Evolutionary conservation across 2,888 invertebrate species (phyloP).

Genomic region (Norana najaformis): DNA sequence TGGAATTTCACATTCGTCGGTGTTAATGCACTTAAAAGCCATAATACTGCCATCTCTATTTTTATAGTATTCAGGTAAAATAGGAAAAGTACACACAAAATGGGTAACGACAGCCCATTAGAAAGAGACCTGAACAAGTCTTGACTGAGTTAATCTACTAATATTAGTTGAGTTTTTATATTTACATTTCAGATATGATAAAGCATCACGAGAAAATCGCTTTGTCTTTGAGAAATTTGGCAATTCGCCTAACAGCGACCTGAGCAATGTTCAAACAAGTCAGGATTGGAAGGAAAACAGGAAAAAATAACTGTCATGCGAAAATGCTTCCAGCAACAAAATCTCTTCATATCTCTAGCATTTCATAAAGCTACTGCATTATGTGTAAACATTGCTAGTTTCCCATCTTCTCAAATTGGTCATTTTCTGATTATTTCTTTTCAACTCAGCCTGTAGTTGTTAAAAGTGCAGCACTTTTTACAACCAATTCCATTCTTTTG

Average conservation of each 20-base stretch:
- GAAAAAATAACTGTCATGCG: not conserved
- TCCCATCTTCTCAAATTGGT: no score
- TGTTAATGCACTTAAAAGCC: not conserved
- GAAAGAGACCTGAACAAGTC: not conserved
- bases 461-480: not conserved
- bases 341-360: not conserved
- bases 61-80: no score
- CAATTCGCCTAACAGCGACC: not conserved
- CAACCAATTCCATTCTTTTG: not conserved
- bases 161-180: not conserved
- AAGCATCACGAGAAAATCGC: not conserved
- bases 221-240: constrained; percentile 8
- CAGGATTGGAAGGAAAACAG: constrained; percentile 6
- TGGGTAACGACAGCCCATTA: no score
- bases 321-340: not conserved
- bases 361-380: not conserved
- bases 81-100: no score
- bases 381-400: constrained; percentile 2
- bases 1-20: not conserved
- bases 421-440: no score
- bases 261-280: constrained; percentile 2
- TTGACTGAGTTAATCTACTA: not conserved
- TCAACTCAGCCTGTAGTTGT: no score
- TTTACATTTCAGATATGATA: not conserved
- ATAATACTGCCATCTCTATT: not conserved